Evolutionary conservation across 1,140 invertebrate species (phyloP), one percentile per base, ranked within the genome.

Genomic region (Saxidomus purpurata): DNA sequence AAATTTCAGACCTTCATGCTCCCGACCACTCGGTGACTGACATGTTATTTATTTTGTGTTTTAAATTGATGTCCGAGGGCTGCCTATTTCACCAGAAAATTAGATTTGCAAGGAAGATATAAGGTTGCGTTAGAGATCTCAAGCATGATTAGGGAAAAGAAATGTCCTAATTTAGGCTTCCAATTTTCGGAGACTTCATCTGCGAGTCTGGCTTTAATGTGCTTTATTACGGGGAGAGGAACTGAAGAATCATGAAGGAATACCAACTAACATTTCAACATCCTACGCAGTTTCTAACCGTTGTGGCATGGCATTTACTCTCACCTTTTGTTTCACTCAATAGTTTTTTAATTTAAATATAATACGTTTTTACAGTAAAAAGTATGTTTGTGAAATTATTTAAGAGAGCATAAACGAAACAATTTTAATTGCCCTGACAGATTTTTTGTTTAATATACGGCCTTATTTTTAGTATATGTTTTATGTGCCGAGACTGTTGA

Each of bases 11-110:
- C 86, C 86, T 88, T 81, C 25, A 69, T 80, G 86, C 40, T 88
- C 86, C 61, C 59, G 31, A 67, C 38, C 76, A 88, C 77, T 77
- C 61, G 76, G 76, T 71, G 76, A 88, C 36, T 88, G 86, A 88
- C 86, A 88, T 55, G 76, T 80, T 88, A 88, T 80, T 88, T 88
- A 88, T 88, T 88, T 88, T 80, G 76, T 80, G 86, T 88, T 88
- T 88, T 81, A 80, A 88, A 88, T 88, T 80, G 86, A 88, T 81
- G 86, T 88, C 86, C 86, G 43, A 88, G 61, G 76, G 86, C 86
- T 69, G 86, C 19, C 69, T 76, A 55, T 61, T 71, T 59, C 28
- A 28, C 31, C 43, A 34, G 84, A 69, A 80, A 88, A 88, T 88
- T 88, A 88, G 86, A 88, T 88, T 88, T 88, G 55, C 86, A 49